These are phyloP conservation scores for Champsocephalus esox DNA, from an alignment of 2,797 vertebrate species.

Conservation along the genomic window DNA sequence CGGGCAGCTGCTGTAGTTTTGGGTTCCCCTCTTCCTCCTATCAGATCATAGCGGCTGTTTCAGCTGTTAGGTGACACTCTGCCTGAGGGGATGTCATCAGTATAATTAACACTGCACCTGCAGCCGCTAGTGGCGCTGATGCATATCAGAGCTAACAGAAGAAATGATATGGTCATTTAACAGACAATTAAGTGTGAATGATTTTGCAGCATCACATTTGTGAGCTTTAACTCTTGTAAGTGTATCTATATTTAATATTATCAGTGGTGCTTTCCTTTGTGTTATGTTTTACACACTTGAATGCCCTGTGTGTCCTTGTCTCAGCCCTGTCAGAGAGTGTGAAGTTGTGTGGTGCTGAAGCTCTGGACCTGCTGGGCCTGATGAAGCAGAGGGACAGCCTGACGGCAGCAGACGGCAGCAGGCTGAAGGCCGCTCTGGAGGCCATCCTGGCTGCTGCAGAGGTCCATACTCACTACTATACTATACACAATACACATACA, in stretches of 20 bases:
- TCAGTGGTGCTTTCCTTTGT: neutral
- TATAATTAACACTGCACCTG: conserved; percentile 44
- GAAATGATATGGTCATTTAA: neutral
- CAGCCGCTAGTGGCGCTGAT: conserved; percentile 11
- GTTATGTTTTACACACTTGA: neutral
- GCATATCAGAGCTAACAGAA: conserved; percentile 10
- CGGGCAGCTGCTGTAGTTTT: conserved; percentile 24
- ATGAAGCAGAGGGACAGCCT: conserved; percentile 84
- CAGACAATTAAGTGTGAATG: neutral
- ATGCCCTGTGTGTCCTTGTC: neutral
- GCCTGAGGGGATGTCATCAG: conserved; percentile 16
- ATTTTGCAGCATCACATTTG: neutral
- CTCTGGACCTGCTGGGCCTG: conserved; percentile 85
- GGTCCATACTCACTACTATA: conserved; percentile 72
- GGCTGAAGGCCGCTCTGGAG: conserved; percentile 81
- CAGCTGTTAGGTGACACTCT: conserved; percentile 22
- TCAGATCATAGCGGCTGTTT: conserved; percentile 16
- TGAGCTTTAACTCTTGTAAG: conserved; percentile 6
- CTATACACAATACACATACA: no score
- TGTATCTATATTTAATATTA: neutral
- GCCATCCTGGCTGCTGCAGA: conserved; percentile 85
- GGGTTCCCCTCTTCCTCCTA: neutral
- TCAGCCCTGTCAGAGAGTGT: conserved; percentile 90
- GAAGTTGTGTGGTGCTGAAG: conserved; percentile 88
- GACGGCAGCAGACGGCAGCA: conserved; percentile 66